A percentile compares a stretch with the other conserved stretches of the same genome.
These are phyloP conservation scores for Cheilosia impressa DNA, from an alignment of 2,888 invertebrate species.

Conservation along the genomic window DNA sequence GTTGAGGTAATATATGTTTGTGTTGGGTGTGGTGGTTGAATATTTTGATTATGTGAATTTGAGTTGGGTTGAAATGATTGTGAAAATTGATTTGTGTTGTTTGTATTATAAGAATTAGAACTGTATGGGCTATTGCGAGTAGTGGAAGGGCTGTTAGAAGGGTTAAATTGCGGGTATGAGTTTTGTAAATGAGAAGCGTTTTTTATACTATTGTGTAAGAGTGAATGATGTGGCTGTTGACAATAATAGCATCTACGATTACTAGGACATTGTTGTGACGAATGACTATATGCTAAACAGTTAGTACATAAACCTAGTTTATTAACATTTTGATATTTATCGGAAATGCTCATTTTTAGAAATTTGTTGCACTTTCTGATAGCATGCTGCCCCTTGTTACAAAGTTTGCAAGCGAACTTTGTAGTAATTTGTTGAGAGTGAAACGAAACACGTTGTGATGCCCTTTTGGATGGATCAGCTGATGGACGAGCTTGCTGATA, in stretches of 20 bases:
- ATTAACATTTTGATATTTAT: constrained; percentile 4
- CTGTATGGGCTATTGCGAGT: no score
- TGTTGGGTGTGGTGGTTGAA: no score
- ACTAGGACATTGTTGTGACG: constrained; percentile 8
- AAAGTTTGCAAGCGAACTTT: background rate
- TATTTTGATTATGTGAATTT: no score
- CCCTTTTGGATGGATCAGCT: background rate
- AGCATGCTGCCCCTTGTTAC: constrained; percentile 14
- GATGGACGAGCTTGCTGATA: constrained; percentile 6
- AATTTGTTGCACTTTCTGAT: constrained; percentile 24
- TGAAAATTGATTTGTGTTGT: no score
- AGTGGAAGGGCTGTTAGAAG: no score
- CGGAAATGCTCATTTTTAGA: constrained; percentile 22
- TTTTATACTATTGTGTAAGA: no score
- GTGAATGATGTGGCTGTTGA: no score
- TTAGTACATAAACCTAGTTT: constrained; percentile 8
- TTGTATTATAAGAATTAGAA: no score
- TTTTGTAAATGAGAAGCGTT: no score
- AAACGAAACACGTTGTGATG: background rate
- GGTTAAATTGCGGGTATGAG: no score
- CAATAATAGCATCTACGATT: background rate
- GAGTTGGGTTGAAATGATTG: no score
- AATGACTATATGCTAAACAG: constrained; percentile 17
- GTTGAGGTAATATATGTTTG: no score
- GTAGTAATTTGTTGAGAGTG: background rate